Conservation (phyloP, 30 jellyfish, hydroid and myxozoan genomes). For the Catostylus mosaicus region DNA sequence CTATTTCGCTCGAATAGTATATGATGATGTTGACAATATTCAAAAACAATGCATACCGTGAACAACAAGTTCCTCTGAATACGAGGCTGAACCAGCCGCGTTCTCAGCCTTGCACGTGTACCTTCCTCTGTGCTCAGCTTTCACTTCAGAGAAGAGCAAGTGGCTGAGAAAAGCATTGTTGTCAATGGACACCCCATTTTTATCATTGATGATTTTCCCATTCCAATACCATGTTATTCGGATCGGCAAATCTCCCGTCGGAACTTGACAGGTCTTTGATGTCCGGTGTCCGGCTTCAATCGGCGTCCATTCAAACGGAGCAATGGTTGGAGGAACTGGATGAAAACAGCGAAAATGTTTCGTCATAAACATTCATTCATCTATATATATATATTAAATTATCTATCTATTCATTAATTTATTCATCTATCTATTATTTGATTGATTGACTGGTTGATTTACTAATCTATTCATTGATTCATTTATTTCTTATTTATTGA, state of each 20-base stretch:
- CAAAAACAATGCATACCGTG: too few relatives aligned
- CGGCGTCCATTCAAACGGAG: slow-evolving; percentile 84
- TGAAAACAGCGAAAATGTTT: too few relatives aligned
- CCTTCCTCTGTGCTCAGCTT: slow-evolving; percentile 82
- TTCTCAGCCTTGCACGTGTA: slow-evolving; percentile 91
- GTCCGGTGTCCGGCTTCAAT: slow-evolving; percentile 85
- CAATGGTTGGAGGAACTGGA: slow-evolving; percentile 88
- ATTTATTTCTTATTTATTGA: too few relatives aligned
- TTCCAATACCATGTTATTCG: slow-evolving; percentile 87
- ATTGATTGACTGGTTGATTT: too few relatives aligned
- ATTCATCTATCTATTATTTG: too few relatives aligned
- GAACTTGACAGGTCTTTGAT: slow-evolving; percentile 73
- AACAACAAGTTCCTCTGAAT: slow-evolving; percentile 77
- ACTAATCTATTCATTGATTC: too few relatives aligned
- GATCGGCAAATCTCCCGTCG: slow-evolving; percentile 80
- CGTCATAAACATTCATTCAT: too few relatives aligned
- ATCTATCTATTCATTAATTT: too few relatives aligned
- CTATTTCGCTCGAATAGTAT: too few relatives aligned
- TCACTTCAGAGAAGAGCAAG: slow-evolving; percentile 63
- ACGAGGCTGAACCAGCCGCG: slow-evolving; percentile 76
- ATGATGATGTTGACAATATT: too few relatives aligned
- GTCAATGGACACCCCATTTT: slow-evolving; percentile 62
- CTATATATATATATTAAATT: too few relatives aligned
- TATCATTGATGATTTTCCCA: slow-evolving; percentile 55
- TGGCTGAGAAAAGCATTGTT: slow-evolving; percentile 51